phyloP scores from a whole-genome alignment of 2,888 invertebrate genomes.

The Cosmia trapezina region DNA sequence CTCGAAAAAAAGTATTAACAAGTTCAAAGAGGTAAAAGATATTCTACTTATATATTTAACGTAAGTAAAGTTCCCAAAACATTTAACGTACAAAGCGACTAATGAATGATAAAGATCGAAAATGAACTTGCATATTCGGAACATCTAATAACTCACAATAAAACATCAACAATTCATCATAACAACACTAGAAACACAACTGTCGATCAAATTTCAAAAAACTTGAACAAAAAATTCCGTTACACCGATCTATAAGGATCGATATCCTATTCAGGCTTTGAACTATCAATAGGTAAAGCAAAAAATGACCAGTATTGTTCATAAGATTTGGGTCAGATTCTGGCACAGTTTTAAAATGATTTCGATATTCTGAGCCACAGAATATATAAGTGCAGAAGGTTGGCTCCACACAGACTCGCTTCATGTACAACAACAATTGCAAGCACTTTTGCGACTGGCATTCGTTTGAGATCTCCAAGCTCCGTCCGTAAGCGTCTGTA shows the following conservation, averaged over 20 bases:
- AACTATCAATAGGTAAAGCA: conserved; percentile 51
- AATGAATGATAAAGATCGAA: conserved; percentile 20
- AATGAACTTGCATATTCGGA: conserved; percentile 20
- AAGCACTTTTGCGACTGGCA: not conserved
- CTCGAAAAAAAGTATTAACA: not conserved
- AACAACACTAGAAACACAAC: conserved; percentile 18
- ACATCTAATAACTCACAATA: conserved; percentile 25
- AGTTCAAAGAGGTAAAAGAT: not conserved
- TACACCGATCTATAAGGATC: conserved; percentile 57
- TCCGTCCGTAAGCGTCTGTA: not conserved
- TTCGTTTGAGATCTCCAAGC: not conserved
- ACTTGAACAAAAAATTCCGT: conserved; percentile 52
- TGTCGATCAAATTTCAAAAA: conserved; percentile 41
- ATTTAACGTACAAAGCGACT: conserved; percentile 15
- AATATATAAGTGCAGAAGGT: conserved; percentile 18
- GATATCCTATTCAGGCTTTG: conserved; percentile 49
- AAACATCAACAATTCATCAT: conserved; percentile 27
- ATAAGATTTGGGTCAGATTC: conserved; percentile 60
- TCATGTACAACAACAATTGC: not conserved
- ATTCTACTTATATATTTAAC: not conserved
- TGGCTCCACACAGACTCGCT: not conserved
- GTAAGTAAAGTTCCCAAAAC: not conserved
- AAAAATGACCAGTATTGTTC: conserved; percentile 67
- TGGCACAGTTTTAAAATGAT: conserved; percentile 56
- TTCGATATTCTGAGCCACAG: conserved; percentile 40